phyloP scores from a whole-genome alignment of 2,113 vertebrate genomes.

The Mungos mungo region DNA sequence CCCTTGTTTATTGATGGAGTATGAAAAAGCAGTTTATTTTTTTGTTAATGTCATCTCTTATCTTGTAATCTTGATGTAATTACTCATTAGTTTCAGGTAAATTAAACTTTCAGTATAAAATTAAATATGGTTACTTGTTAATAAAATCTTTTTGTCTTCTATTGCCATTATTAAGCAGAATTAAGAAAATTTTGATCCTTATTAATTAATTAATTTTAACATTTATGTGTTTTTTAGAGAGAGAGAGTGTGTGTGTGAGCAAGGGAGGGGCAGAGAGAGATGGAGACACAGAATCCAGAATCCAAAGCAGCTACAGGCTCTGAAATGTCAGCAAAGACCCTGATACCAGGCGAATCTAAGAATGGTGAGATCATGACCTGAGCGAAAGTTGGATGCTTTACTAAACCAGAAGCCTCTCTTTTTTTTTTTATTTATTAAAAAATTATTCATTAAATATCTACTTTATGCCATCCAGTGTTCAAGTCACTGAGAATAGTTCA shows the following conservation, averaged over 20 bases:
- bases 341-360: no score
- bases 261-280: no score
- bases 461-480: background rate
- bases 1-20: background rate
- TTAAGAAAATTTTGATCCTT: background rate
- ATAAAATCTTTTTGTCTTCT: background rate
- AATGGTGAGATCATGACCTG: no score
- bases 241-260: no score
- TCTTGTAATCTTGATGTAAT: background rate
- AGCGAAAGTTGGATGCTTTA: no score
- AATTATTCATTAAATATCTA: no score
- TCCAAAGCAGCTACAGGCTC: no score
- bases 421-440: no score
- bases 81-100: background rate
- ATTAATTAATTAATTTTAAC: background rate
- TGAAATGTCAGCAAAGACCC: no score
- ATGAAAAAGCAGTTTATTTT: background rate
- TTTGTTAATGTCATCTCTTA: background rate
- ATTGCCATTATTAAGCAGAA: background rate
- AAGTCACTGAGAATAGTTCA: background rate
- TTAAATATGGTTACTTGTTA: background rate
- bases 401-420: no score
- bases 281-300: no score
- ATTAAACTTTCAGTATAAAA: background rate
- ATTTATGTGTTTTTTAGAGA: no score